Evolutionary conservation across 2,888 invertebrate genomes (phyloP), one percentile per base, ranked within the genome.

Genomic region (Neuroscelio doddi): DNA sequence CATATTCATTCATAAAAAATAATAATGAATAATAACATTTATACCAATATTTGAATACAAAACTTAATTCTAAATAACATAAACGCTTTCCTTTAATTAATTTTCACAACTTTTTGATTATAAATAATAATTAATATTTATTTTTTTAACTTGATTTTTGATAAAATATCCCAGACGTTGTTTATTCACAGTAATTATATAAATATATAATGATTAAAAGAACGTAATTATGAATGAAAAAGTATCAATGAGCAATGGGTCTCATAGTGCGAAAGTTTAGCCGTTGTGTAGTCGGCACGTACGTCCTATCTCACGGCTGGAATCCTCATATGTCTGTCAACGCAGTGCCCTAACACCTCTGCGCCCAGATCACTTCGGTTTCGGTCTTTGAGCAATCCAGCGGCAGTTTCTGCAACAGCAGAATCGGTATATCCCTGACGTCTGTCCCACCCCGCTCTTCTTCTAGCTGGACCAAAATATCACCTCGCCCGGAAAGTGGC

Each of bases 281-380:
- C 53, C 55, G 69, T 66, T 70, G 70, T 66, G 66, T 71, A 78
- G 74, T 78, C 76, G 75, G 70, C 81, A 71, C 74, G 72, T 72
- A 74, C 66, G 74, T 80, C 80, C 78, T 80, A 82, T 82, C 77
- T 80, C 81, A 70, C 81, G 65, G 80, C 82, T 82, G 82, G 82
- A 82, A 80, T 82, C 79, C 82, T 81, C 82, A 78, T 82, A 81
- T 80, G 81, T 82, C 82, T 79, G 77, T 82, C 82, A 77, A 68
- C 81, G 69, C 63, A 66, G 70, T 72, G 64, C 74, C 71, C 75
- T 74, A 74, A 76, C 78, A 72, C 74, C 74, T 79, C 74, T 68
- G 62, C 52, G 65, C 66, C 55, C 58, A 67, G 61, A 68, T 71
- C 65, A 64, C 62, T 69, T 68, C 66, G 63, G 12, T 44, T 52